Evolutionary conservation across 2,113 vertebrate species (phyloP).

Genomic region (Lamprotornis superbus): DNA sequence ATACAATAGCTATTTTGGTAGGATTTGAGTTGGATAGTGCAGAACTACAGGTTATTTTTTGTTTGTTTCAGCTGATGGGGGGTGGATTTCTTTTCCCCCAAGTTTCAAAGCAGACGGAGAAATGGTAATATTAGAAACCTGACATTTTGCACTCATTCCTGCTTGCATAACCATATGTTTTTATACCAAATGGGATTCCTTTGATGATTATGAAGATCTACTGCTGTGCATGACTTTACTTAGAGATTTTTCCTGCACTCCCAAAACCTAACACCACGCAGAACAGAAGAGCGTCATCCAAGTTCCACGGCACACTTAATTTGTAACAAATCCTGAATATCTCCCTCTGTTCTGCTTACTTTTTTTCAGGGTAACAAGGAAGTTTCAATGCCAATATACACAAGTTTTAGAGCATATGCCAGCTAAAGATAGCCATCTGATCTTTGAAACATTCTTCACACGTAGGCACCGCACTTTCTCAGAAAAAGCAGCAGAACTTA

Average conservation of each 20-base stretch:
- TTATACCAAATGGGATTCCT: background rate
- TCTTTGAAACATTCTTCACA: background rate
- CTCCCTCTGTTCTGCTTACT: background rate
- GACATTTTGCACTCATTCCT: conserved; percentile 29
- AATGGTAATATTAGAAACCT: conserved; percentile 27
- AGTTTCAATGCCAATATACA: background rate
- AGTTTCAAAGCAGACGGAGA: background rate
- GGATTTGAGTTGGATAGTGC: background rate
- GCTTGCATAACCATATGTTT: conserved; percentile 3
- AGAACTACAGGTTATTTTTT: background rate
- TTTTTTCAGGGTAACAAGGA: background rate
- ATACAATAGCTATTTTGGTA: background rate
- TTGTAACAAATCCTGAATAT: background rate
- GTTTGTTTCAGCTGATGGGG: background rate
- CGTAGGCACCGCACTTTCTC: background rate
- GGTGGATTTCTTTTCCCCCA: background rate
- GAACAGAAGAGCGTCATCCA: background rate
- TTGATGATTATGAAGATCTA: background rate
- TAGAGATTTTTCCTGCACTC: background rate
- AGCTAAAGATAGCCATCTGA: background rate
- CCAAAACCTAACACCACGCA: background rate
- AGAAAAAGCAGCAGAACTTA: conserved; percentile 65
- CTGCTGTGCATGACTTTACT: background rate
- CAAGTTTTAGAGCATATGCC: background rate
- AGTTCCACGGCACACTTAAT: background rate